These are phyloP conservation scores for Nettapus auritus DNA, from an alignment of 2,113 vertebrate genomes.

Conservation along the genomic window DNA sequence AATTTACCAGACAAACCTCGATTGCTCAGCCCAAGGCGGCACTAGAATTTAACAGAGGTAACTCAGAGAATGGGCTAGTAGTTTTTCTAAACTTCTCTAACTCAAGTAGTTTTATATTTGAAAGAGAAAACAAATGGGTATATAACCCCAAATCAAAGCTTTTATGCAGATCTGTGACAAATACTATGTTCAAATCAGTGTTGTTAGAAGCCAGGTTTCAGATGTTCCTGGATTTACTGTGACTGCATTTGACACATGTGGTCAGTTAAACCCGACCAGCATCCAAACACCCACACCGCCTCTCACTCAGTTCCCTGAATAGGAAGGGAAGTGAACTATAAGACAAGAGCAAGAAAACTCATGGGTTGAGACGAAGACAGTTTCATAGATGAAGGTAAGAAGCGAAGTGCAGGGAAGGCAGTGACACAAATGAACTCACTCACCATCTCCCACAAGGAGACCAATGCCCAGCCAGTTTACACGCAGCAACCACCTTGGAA, in stretches of 20 bases:
- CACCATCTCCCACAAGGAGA: neutral
- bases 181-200: neutral
- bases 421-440: neutral
- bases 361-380: neutral
- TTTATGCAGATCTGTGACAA: neutral
- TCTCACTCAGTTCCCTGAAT: accelerated
- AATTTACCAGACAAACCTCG: neutral
- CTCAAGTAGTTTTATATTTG: neutral
- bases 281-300: neutral
- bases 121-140: neutral
- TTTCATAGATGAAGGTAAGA: neutral
- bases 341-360: neutral
- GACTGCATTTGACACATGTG: accelerated
- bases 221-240: neutral
- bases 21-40: neutral
- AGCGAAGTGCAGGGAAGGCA: neutral
- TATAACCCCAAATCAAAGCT: neutral
- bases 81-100: neutral
- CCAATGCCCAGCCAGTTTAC: neutral
- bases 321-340: neutral
- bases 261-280: neutral
- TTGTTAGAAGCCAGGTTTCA: neutral
- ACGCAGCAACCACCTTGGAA: neutral
- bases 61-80: neutral
- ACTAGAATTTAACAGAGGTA: neutral